Evolutionary conservation across 1,140 invertebrate species (phyloP), one percentile per base, ranked within the genome.

Genomic region (Leptonema lineaticorne): DNA sequence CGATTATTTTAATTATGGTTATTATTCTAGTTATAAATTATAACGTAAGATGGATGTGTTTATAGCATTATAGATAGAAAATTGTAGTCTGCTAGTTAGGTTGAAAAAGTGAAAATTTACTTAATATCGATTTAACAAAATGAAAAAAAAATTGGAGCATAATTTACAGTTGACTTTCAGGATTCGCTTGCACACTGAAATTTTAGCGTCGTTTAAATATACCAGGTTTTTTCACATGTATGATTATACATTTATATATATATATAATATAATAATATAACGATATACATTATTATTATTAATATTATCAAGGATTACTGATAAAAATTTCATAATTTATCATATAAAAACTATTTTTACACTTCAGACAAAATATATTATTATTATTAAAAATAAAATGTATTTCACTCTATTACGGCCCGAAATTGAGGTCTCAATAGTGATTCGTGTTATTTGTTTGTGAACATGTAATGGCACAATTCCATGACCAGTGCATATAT

Each of bases 21-120:
- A n/a, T 57, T 28, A 30, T 33, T 59, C 27, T 37, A 59, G 28
- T 11, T 26, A 33, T 59, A 37, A 33, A 59, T n/a, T 59, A 59
- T 59, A 59, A 16, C 18, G 41, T 46, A 62, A 62, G 33, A 62
- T 62, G 26, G 59, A 45, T 62, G 41, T 62, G 30, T 59, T 62
- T 20, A 62, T 62, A 62, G 59, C 16, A 46, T 62, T 7, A 59
- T 59, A 59, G 57, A 33, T 59, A 59, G 57, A 33, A 59, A 59
- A 59, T 59, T 59, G 57, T 59, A 59, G 57, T 59, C 57, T 59
- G 57, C 57, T 59, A 59, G 57, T 59, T 59, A 59, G 57, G 57
- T 33, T 59, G 30, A n/a, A 33, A 30, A 59, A 30, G 28, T 7
- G 16, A 59, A 59, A 14, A 53, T 26, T 26, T 53, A 53, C 50